These are phyloP conservation scores for Pagrus major DNA, from an alignment of 2,113 vertebrate genomes.

Conservation along the genomic window DNA sequence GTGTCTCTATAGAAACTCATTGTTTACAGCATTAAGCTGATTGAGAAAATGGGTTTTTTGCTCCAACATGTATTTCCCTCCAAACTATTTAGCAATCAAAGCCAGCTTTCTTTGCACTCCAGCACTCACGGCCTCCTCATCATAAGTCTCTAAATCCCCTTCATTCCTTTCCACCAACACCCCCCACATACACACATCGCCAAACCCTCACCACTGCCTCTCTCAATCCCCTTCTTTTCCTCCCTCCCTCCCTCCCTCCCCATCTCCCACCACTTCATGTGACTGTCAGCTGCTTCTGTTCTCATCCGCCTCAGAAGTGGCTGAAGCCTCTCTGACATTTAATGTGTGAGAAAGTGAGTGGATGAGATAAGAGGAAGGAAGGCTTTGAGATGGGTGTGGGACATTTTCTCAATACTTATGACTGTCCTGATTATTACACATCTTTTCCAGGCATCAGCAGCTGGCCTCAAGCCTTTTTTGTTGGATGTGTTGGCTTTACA, in stretches of 20 bases:
- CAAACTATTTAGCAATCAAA: constrained; percentile 47
- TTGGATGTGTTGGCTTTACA: neutral
- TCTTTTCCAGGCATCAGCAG: constrained; percentile 1
- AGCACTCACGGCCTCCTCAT: constrained; percentile 47
- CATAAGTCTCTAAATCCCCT: constrained; percentile 74
- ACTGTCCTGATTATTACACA: constrained; percentile 18
- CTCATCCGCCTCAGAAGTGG: constrained; percentile 41
- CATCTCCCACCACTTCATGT: constrained; percentile 78
- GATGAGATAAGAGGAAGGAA: constrained; percentile 45
- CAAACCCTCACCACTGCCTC: constrained; percentile 15
- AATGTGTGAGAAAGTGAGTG: constrained; percentile 50
- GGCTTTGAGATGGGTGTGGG: constrained; percentile 13
- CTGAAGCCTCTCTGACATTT: constrained; percentile 56
- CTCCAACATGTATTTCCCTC: constrained; percentile 14
- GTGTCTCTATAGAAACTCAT: neutral
- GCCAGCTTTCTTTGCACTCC: constrained; percentile 49
- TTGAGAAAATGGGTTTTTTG: neutral
- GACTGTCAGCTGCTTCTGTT: constrained; percentile 86
- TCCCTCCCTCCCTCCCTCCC: constrained; percentile 4
- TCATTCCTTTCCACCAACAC: constrained; percentile 53
- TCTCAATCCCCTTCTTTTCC: constrained; percentile 28
- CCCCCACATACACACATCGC: neutral
- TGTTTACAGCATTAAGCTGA: neutral
- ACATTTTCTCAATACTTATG: constrained; percentile 8
- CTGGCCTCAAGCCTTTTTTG: neutral